These are phyloP conservation scores for Oplegnathus fasciatus DNA, from an alignment of 2,113 vertebrate species.

Conservation along the genomic window DNA sequence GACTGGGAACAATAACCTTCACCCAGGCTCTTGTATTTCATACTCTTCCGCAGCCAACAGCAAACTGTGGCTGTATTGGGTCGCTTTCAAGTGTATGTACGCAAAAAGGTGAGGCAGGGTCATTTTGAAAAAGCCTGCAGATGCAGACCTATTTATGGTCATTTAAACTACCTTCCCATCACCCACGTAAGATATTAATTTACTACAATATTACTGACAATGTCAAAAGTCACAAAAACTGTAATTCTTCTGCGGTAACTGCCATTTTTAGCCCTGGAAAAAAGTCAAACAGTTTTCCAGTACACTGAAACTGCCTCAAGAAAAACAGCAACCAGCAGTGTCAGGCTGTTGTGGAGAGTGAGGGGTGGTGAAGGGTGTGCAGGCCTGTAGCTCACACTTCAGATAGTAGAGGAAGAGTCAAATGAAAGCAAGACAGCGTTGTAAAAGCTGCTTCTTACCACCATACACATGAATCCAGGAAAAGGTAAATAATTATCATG, in stretches of 20 bases:
- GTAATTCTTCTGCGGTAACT: conserved; percentile 2
- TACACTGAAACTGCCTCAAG: conserved; percentile 10
- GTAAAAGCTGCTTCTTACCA: neutral
- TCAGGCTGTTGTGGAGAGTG: neutral
- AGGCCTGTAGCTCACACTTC: neutral
- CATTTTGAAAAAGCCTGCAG: neutral
- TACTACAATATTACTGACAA: neutral
- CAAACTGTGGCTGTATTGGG: neutral
- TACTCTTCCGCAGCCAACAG: neutral
- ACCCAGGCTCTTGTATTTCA: neutral
- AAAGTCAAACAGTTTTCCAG: neutral
- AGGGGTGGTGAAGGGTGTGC: neutral
- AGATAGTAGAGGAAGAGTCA: neutral
- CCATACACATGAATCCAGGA: neutral
- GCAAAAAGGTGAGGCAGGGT: neutral
- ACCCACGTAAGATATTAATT: neutral
- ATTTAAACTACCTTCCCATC: conserved; percentile 3
- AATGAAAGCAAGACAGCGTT: neutral
- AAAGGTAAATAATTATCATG: neutral
- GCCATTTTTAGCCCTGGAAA: conserved; percentile 24
- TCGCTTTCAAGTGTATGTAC: neutral
- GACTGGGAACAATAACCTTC: neutral
- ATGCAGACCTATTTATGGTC: neutral
- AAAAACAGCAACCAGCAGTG: neutral
- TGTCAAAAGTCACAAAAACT: neutral